Evolutionary conservation across 2,113 vertebrate genomes (phyloP), one percentile per base, ranked within the genome.

Genomic region (Corynorhinus townsendii): DNA sequence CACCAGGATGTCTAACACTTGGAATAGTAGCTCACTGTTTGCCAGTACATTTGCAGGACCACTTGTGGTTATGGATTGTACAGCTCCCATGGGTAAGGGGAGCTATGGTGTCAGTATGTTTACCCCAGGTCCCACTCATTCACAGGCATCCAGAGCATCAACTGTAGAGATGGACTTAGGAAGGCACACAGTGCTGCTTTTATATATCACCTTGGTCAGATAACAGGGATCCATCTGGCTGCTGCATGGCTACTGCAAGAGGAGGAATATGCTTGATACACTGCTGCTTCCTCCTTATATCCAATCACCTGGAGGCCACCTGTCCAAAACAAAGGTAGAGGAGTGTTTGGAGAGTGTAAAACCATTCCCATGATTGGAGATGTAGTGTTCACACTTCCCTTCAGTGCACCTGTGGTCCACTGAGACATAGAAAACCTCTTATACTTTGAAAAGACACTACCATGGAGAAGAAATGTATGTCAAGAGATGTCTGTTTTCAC

Each of bases 51-150:
- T 90, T 49, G 81, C 96, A 0, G 96, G 97, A 82, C 95, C 97
- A 0, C 99, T 98, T 30, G 3, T 96, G 0, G 99, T 99, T 0
- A 98, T 98, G 64, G 92, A 73, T 0, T 45, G 68, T 0, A 38
- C 24, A 28, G 94, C 96, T 80, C 94, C 93, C 0, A 94, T 40
- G 49, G 72, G 79, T 0, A 5, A 91, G 22, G 6, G 43, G 26
- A 84, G 90, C 75, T 97, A 95, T 0, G 96, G 93, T 14, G 52
- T 95, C 1, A 7, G 71, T 8, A 2, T 96, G 0, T 33, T 89
- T 0, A 0, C 54, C 24, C 90, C 89, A 3, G 83, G 68, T 15
- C 69, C 95, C 3, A 2, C 59, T 68, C 35, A 6, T 10, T 86
- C 82, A 84, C 54, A 49, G 17, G 26, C n/a, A 64, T 52, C n/a